Conservation (phyloP, 2,888 invertebrate genomes). For the Drosophila rubida region DNA sequence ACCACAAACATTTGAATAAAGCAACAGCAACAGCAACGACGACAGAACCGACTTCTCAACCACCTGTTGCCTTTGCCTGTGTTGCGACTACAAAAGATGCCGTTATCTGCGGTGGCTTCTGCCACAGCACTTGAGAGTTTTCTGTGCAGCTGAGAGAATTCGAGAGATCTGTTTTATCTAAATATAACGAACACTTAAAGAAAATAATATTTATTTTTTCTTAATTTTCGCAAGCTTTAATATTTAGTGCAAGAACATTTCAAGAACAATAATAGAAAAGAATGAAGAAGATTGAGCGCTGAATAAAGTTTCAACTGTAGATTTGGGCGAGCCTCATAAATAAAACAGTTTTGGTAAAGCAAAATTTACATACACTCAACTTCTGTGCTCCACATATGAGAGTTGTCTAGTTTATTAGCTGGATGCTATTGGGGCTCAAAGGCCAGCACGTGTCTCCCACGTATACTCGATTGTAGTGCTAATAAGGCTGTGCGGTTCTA, state of each 20-base stretch:
- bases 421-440: not conserved
- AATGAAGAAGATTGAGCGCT: too few species aligned
- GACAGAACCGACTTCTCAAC: conserved; percentile 28
- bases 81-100: conserved; percentile 47
- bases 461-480: not conserved
- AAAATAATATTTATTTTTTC: too few species aligned
- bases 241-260: too few species aligned
- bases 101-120: conserved; percentile 30
- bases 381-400: not conserved
- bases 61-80: conserved; percentile 65
- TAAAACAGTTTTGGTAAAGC: not conserved
- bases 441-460: not conserved
- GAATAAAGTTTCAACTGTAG: not conserved
- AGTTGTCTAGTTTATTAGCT: not conserved
- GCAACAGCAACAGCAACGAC: conserved; percentile 22
- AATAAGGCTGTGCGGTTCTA: not conserved
- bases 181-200: too few species aligned
- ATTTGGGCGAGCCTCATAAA: not conserved
- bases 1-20: conserved; percentile 66
- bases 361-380: not conserved
- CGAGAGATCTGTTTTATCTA: not conserved
- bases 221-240: too few species aligned
- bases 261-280: too few species aligned
- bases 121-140: conserved; percentile 48
- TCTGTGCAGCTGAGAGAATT: conserved; percentile 21